Evolutionary conservation across 2,888 invertebrate species (phyloP).

Genomic region (Cyclophora punctaria): DNA sequence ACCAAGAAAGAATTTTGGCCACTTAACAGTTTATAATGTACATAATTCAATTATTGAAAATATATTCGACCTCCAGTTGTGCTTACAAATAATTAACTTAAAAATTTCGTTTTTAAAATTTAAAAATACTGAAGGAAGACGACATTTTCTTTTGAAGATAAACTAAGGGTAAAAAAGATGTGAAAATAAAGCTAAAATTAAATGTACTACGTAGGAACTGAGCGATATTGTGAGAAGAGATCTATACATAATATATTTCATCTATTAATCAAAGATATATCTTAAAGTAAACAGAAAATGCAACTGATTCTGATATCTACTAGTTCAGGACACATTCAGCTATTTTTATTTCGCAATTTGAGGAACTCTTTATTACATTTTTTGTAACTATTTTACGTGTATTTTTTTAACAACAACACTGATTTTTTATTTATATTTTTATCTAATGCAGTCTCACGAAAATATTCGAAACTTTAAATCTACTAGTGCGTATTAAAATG

Average conservation of each 20-base stretch:
- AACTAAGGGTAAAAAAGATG: slow-evolving; percentile 26
- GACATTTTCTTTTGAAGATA: slow-evolving; percentile 44
- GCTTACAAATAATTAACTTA: slow-evolving; percentile 35
- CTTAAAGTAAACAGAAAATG: slow-evolving; percentile 59
- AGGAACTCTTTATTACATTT: slow-evolving; percentile 22
- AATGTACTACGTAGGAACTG: slow-evolving; percentile 72
- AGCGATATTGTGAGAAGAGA: slow-evolving; percentile 67
- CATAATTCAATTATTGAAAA: slow-evolving; percentile 37
- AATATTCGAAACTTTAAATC: slow-evolving; percentile 17
- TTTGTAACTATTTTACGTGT: slow-evolving; percentile 15
- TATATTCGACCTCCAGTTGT: slow-evolving; percentile 38
- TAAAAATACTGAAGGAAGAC: slow-evolving; percentile 44
- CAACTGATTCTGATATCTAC: slow-evolving; percentile 38
- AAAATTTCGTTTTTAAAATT: slow-evolving; percentile 24
- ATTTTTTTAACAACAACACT: slow-evolving; percentile 13
- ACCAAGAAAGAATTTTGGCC: slow-evolving; percentile 55
- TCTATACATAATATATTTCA: slow-evolving; percentile 33
- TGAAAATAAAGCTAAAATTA: slow-evolving; percentile 55
- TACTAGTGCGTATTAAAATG: slow-evolving; percentile 7
- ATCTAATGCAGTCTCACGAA: slow-evolving; percentile 20
- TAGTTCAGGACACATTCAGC: slow-evolving; percentile 1
- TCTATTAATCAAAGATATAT: background rate
- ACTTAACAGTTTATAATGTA: slow-evolving; percentile 44
- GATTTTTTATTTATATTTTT: slow-evolving; percentile 6
- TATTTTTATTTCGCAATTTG: slow-evolving; percentile 13